Evolutionary conservation across 1,140 invertebrate genomes (phyloP).

Genomic region (Aphidius gifuensis): DNA sequence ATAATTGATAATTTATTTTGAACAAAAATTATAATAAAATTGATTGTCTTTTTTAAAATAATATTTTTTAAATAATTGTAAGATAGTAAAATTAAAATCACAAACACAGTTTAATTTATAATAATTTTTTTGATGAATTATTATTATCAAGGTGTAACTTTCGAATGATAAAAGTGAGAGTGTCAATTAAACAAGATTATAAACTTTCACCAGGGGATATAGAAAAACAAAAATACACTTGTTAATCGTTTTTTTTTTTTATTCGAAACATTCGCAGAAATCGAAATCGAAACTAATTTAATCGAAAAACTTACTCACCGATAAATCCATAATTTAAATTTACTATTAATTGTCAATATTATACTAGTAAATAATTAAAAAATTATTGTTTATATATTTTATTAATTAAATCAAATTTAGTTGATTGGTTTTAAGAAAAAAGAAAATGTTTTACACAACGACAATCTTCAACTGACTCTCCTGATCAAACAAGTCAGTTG

Average conservation of each 20-base stretch:
- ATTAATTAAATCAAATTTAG: not conserved
- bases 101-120: not conserved
- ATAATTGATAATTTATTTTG: too few species aligned
- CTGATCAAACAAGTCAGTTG: too few species aligned
- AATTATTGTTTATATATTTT: conserved; percentile 10
- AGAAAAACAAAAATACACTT: not conserved
- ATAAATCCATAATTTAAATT: conserved; percentile 27
- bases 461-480: too few species aligned
- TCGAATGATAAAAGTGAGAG: not conserved
- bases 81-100: too few species aligned
- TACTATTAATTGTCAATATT: not conserved
- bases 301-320: conserved; percentile 22
- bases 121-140: not conserved
- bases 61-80: too few species aligned
- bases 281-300: not conserved
- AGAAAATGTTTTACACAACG: too few species aligned
- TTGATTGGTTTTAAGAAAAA: too few species aligned
- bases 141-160: not conserved
- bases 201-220: conserved; percentile 13
- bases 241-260: too few species aligned
- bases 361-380: not conserved
- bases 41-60: too few species aligned
- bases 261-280: not conserved
- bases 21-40: too few species aligned
- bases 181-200: too few species aligned